Evolutionary conservation across 2,797 vertebrate species (phyloP).

Genomic region (Leptatherina wallacei): DNA sequence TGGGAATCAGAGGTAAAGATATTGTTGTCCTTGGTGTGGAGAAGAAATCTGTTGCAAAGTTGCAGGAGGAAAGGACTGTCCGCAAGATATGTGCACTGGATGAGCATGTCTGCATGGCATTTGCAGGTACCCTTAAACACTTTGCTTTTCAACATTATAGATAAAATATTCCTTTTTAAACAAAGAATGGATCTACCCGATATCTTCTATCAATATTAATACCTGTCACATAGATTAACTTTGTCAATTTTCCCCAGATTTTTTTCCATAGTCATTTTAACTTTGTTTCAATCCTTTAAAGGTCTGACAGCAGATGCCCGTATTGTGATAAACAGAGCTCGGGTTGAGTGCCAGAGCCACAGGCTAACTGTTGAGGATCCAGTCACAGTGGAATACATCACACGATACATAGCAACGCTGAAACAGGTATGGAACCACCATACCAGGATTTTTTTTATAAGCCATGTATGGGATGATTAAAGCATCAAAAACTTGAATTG

Average conservation of each 20-base stretch:
- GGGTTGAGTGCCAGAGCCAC: conserved; percentile 92
- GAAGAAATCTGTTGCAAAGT: conserved; percentile 88
- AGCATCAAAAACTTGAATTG: neutral
- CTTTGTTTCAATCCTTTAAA: conserved; percentile 43
- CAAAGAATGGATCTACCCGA: neutral
- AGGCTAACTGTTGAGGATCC: conserved; percentile 92
- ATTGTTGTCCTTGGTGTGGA: conserved; percentile 88
- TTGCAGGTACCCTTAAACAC: conserved; percentile 79
- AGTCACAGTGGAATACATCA: conserved; percentile 92
- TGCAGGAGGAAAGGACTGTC: conserved; percentile 88
- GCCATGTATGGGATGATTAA: neutral
- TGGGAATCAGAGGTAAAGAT: conserved; percentile 88
- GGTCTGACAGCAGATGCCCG: conserved; percentile 91
- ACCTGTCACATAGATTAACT: neutral
- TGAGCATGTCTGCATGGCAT: conserved; percentile 89
- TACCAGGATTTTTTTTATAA: neutral
- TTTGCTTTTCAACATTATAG: neutral
- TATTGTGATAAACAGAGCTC: conserved; percentile 90
- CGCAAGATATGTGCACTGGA: conserved; percentile 87
- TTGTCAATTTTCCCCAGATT: neutral
- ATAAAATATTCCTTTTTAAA: neutral
- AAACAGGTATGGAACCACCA: conserved; percentile 85
- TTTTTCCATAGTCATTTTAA: neutral
- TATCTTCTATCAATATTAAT: neutral
- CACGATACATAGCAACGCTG: conserved; percentile 90